Evolutionary conservation across 2,888 invertebrate species (phyloP), one percentile per base, ranked within the genome.

Genomic region (Apomyelois bistriatella): DNA sequence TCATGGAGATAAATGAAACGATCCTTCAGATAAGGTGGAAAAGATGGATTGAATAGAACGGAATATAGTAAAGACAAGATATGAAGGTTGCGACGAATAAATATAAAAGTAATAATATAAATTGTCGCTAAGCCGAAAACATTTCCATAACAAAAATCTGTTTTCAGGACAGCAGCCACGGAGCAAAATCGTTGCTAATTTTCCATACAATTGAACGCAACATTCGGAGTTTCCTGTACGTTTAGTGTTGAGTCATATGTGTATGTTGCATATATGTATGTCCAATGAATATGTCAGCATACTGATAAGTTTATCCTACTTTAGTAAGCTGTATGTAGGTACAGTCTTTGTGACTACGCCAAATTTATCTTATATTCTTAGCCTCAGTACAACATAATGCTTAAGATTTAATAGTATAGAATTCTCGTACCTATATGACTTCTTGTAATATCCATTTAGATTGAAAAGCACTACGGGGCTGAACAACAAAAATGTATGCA

Each of bases 71-170:
- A n/a, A n/a, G n/a, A 0, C 9, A 12, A n/a, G 12, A 1, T 37
- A 37, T 37, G 3, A n/a, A 3, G 5, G 3, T 1, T n/a, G 3
- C 12, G n/a, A n/a, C n/a, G n/a, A n/a, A 37, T 5, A 12, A 35
- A 10, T 2, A 46, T 15, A 7, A 13, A 12, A 10, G 8, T 46
- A 46, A 46, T 46, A 46, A 35, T 32, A 32, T 15, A 48, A 37
- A 48, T 37, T 28, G 50, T 53, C 30, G 43, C 37, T 9, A 51
- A 17, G 35, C 40, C 40, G 48, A 47, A 37, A 42, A 36, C 10
- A 47, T 32, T 48, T 9, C 9, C 37, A 48, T 28, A 30, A 60
- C 48, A 46, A 54, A 48, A 57, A 53, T 32, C 32, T 37, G 12
- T 42, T 55, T 46, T 43, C 30, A 48, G 13, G 36, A 53, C 16